Conservation (phyloP, 2,797 vertebrate species). For the Prionace glauca region DNA sequence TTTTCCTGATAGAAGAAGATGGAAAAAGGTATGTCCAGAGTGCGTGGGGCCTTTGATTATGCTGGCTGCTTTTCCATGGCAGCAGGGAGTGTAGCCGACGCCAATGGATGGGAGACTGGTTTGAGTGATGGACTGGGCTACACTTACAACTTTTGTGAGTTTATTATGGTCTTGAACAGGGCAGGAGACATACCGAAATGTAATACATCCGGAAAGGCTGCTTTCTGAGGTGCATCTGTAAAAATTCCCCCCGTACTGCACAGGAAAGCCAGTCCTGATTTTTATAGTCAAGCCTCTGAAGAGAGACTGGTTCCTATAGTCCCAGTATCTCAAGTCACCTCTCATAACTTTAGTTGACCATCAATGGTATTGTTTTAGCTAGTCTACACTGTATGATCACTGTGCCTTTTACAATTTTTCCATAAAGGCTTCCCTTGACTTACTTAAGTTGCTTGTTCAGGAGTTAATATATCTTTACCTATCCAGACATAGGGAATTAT, state of each 20-base stretch:
- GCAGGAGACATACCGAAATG: too few species aligned
- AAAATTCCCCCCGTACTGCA: not conserved
- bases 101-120: too few species aligned
- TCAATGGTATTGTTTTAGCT: not conserved
- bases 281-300: not conserved
- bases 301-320: not conserved
- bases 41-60: too few species aligned
- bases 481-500: not conserved
- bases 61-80: too few species aligned
- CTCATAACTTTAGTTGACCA: not conserved
- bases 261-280: not conserved
- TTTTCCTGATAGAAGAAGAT: too few species aligned
- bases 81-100: too few species aligned
- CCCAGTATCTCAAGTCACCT: not conserved
- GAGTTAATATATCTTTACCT: not conserved
- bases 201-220: too few species aligned
- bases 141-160: too few species aligned
- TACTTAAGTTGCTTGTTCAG: not conserved
- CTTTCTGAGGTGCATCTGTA: too few species aligned
- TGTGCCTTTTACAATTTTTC: not conserved
- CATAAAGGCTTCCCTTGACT: not conserved
- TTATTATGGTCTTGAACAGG: too few species aligned
- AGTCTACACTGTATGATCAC: not conserved
- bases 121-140: too few species aligned
- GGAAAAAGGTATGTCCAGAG: too few species aligned